These are phyloP conservation scores for Rhopalosiphum padi DNA, from an alignment of 1,140 invertebrate species.

Conservation along the genomic window DNA sequence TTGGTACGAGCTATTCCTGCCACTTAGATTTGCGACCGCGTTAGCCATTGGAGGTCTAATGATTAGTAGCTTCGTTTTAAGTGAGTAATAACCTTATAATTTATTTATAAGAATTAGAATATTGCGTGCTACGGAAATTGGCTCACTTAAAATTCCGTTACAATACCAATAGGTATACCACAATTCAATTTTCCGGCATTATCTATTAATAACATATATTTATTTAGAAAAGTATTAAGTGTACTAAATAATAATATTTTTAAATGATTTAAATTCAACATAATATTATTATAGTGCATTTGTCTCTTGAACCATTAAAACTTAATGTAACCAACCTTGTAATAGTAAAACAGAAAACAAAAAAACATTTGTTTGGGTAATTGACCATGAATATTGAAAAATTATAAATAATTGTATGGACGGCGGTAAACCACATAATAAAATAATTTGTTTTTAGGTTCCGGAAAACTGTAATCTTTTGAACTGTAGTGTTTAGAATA, in stretches of 20 bases:
- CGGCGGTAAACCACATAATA: conserved; percentile 15
- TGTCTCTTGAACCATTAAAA: neutral
- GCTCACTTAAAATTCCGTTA: neutral
- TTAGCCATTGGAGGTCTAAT: conserved; percentile 73
- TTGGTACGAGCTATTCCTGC: conserved; percentile 66
- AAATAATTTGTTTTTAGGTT: neutral
- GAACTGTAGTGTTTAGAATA: neutral
- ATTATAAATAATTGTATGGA: neutral
- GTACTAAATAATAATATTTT: neutral
- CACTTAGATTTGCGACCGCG: conserved; percentile 66
- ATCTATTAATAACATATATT: neutral
- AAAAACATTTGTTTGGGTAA: conserved; percentile 23
- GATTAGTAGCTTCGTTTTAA: conserved; percentile 72
- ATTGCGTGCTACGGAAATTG: neutral
- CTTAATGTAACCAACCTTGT: conserved; percentile 24
- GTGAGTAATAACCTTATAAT: conserved; percentile 62
- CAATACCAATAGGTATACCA: neutral
- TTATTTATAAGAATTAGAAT: neutral
- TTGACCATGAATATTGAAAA: conserved; percentile 32
- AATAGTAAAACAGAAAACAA: neutral
- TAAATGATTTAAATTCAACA: neutral
- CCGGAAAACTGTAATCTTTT: conserved; percentile 6
- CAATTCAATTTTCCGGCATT: neutral
- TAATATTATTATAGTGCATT: neutral
- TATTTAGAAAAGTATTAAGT: neutral